A percentile compares a stretch with the other conserved stretches of the same genome.
Evolutionary conservation across 1,140 invertebrate genomes (phyloP).

Genomic region (Planococcus citri): DNA sequence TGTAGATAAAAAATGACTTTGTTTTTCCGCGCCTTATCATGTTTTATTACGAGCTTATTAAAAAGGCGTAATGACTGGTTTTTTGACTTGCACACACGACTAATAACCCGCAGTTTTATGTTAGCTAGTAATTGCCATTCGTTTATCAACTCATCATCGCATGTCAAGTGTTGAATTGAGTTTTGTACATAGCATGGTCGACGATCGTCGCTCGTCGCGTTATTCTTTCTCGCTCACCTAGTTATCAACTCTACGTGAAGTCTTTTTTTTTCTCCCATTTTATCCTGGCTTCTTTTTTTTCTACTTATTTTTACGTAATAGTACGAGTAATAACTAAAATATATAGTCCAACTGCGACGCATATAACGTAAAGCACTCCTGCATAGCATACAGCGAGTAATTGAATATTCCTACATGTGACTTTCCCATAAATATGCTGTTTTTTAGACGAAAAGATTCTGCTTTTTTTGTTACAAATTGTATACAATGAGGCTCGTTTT

Average conservation of each 20-base stretch:
- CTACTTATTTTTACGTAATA: not conserved
- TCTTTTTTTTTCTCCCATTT: not conserved
- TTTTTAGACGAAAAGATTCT: not conserved
- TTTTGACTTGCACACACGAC: not conserved
- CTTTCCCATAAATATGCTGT: not conserved
- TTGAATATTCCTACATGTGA: not conserved
- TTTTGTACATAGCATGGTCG: not conserved
- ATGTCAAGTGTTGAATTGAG: conserved; percentile 6
- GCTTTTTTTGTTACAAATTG: not conserved
- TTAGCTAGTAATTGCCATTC: not conserved
- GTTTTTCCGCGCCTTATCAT: conserved; percentile 1
- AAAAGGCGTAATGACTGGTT: conserved; percentile 6
- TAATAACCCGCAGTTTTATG: not conserved
- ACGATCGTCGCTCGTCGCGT: too few relatives aligned
- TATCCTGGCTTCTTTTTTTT: not conserved
- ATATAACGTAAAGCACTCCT: not conserved
- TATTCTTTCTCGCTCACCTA: not conserved
- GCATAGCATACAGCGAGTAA: not conserved
- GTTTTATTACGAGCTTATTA: conserved; percentile 7
- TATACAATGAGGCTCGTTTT: not conserved
- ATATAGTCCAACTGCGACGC: not conserved
- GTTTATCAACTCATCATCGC: conserved; percentile 6
- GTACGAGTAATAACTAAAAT: not conserved
- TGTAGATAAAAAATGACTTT: not conserved
- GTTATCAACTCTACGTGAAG: not conserved